phyloP scores from a whole-genome alignment of 2,888 invertebrate genomes.

The Oxycera nigricornis region DNA sequence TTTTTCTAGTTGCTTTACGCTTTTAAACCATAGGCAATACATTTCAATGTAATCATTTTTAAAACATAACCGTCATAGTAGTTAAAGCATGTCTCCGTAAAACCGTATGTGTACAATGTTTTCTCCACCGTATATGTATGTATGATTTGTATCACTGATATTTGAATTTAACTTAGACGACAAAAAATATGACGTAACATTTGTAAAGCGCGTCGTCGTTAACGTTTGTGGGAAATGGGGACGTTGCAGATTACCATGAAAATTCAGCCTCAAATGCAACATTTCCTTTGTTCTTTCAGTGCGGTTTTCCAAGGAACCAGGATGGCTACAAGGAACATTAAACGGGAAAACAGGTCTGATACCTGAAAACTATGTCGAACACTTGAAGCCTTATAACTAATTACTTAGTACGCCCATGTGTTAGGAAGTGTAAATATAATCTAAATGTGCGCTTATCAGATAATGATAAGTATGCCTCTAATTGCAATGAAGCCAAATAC shows the following conservation, averaged over 20 bases:
- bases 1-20: no score
- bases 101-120: no score
- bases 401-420: not conserved
- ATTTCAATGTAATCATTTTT: no score
- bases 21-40: no score
- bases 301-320: conserved; percentile 90
- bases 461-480: conserved; percentile 6
- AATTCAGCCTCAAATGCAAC: conserved; percentile 5
- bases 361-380: conserved; percentile 95
- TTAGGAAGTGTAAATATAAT: not conserved
- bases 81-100: no score
- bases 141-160: no score
- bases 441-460: conserved; percentile 19
- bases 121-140: no score
- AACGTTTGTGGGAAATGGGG: no score
- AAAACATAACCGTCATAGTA: no score
- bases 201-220: no score
- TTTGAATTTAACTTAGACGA: no score
- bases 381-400: conserved; percentile 59
- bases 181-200: no score
- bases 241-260: not conserved
- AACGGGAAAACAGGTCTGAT: conserved; percentile 92
- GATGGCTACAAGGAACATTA: conserved; percentile 95
- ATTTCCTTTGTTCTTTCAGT: conserved; percentile 66
- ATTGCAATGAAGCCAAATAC: not conserved